Conservation (phyloP, 2,888 invertebrate species). For the Dysmachus trigonus region DNA sequence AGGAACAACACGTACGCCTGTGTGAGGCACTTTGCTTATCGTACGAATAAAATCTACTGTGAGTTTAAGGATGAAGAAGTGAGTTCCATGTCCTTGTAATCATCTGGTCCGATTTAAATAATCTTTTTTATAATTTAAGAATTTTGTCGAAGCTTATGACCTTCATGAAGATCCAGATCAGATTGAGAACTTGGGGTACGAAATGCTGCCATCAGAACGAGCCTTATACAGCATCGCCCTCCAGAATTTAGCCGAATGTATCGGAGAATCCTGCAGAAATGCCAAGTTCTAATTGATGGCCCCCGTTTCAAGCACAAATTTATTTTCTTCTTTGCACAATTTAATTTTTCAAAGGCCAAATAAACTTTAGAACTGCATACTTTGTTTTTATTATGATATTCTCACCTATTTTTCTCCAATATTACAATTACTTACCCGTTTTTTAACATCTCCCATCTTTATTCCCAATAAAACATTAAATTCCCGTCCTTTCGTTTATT, state of each 20-base stretch:
- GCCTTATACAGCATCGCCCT: conserved; percentile 66
- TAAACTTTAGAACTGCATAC: background rate
- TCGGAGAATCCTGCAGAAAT: conserved; percentile 55
- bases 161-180: conserved; percentile 76
- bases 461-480: background rate
- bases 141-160: conserved; percentile 82
- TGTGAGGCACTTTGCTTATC: conserved; percentile 71
- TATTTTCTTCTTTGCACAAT: background rate
- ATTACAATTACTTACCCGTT: background rate
- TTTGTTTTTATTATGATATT: too few relatives aligned
- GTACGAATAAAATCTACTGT: conserved; percentile 63
- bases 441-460: background rate
- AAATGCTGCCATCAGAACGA: conserved; percentile 66
- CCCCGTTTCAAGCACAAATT: background rate
- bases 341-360: background rate
- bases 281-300: conserved; percentile 24
- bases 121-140: conserved; percentile 66
- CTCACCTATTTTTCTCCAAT: too few relatives aligned
- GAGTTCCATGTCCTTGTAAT: conserved; percentile 47
- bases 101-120: background rate
- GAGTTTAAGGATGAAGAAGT: conserved; percentile 65
- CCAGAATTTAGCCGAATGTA: conserved; percentile 58
- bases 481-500: background rate
- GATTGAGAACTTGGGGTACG: conserved; percentile 70
- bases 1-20: conserved; percentile 86